Evolutionary conservation across 1,140 invertebrate genomes (phyloP), one percentile per base, ranked within the genome.

Genomic region (Pseudomyrmex pallidus): DNA sequence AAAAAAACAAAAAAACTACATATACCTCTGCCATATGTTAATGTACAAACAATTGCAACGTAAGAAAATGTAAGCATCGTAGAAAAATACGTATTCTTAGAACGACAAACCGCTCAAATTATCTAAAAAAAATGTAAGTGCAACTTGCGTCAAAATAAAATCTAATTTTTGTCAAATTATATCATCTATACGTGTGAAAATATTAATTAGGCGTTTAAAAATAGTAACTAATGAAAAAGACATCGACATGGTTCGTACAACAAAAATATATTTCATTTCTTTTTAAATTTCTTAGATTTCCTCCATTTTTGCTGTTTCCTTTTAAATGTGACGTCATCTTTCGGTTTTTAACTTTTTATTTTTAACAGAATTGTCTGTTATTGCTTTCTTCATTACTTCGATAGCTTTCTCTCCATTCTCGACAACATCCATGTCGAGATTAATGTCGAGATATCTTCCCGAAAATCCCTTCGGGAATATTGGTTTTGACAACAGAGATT

Each of bases 381-480:
- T 92, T 15, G 63, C 82, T 62, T 90, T 87, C 80, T 96, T 91
- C 95, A 96, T 96, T 2, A 95, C 91, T 90, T 96, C 94, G 12
- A 95, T 87, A 89, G 94, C 91, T 92, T 95, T 92, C 94, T 95
- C 73, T 1, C 92, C 90, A 50, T 93, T 91, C 8, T 92, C 76
- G n/a, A 74, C 20, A 9, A 93, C 10, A 50, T 88, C 70, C 15
- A 85, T 2, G 17, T 91, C 56, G 0, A 90, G 25, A 87, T 95
- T 95, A 12, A 92, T 78, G 0, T 96, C 95, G 3, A 95, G 94
- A 91, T 96, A 97, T 90, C 96, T 97, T 74, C 96, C 96, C 76
- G 95, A 97, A 89, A 97, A 96, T 1, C 95, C 95, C 91, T 95
- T 95, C 0, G 96, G 96, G 86, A 96, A 96, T 10, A 97, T 87